Conservation (phyloP, 2,888 invertebrate genomes). For the Hydroisotoma schaefferi region DNA sequence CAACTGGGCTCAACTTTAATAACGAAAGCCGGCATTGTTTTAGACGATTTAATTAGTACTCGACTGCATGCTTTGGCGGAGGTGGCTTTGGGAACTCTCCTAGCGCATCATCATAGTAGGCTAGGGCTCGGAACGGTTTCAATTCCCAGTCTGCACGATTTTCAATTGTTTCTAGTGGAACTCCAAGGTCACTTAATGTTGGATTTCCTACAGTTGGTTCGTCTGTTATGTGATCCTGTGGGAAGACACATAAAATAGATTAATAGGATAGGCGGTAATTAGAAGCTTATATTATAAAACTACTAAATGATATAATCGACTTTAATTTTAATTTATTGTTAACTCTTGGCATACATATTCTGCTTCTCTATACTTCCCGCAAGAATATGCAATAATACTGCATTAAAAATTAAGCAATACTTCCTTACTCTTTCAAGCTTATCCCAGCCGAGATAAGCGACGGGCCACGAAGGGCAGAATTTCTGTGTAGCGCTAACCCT, state of each 20-base stretch:
- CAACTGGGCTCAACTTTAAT: no score
- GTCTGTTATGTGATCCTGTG: slow-evolving; percentile 74
- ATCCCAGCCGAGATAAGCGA: slow-evolving; percentile 70
- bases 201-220: slow-evolving; percentile 62
- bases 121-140: slow-evolving; percentile 64
- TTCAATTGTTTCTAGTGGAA: slow-evolving; percentile 71
- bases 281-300: no score
- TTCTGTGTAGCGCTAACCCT: slow-evolving; percentile 63
- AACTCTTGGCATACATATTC: no score
- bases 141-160: slow-evolving; percentile 79
- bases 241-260: no score
- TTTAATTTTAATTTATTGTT: slow-evolving; percentile 8
- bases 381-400: not conserved
- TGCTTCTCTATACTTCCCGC: no score
- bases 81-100: slow-evolving; percentile 69
- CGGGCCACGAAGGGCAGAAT: slow-evolving; percentile 64
- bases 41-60: not conserved
- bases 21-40: no score
- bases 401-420: not conserved
- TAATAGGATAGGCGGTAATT: no score
- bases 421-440: slow-evolving; percentile 67
- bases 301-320: slow-evolving; percentile 2
- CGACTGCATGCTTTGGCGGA: slow-evolving; percentile 54
- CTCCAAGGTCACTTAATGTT: slow-evolving; percentile 83
- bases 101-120: slow-evolving; percentile 69